These are phyloP conservation scores for Netelia fuscicornis DNA, from an alignment of 2,888 invertebrate species.

Conservation along the genomic window DNA sequence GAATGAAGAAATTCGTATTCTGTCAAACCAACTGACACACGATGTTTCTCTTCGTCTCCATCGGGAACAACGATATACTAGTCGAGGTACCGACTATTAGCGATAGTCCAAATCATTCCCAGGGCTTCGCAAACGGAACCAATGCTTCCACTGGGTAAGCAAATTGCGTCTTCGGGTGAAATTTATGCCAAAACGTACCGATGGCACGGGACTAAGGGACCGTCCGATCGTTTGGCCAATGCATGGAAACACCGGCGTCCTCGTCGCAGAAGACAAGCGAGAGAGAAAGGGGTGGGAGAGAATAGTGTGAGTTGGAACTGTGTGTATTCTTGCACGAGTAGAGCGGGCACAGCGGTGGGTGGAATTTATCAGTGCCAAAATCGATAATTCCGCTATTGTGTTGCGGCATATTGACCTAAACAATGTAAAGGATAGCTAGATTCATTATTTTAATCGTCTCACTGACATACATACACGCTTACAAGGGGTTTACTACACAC, in stretches of 20 bases:
- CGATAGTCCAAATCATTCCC: slow-evolving; percentile 22
- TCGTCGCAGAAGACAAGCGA: slow-evolving; percentile 46
- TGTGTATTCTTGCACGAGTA: slow-evolving; percentile 53
- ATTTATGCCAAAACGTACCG: slow-evolving; percentile 62
- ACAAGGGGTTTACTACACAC: neutral
- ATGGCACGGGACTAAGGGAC: slow-evolving; percentile 21
- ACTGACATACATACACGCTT: neutral
- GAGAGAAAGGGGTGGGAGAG: neutral
- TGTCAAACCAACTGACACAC: neutral
- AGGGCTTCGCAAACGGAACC: slow-evolving; percentile 43
- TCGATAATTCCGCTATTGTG: slow-evolving; percentile 64
- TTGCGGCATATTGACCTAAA: slow-evolving; percentile 46
- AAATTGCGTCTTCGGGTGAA: slow-evolving; percentile 64
- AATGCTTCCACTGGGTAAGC: slow-evolving; percentile 34
- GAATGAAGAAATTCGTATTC: no score
- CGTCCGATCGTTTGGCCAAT: slow-evolving; percentile 16
- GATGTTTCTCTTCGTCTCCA: slow-evolving; percentile 14
- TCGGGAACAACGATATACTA: neutral
- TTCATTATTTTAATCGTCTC: slow-evolving; percentile 40
- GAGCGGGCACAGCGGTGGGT: slow-evolving; percentile 46
- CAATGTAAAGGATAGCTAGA: slow-evolving; percentile 45
- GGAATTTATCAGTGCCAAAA: slow-evolving; percentile 63
- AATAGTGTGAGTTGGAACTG: slow-evolving; percentile 28
- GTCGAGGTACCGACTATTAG: slow-evolving; percentile 20
- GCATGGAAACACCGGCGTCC: slow-evolving; percentile 31